Evolutionary conservation across 2,888 invertebrate species (phyloP).

Genomic region (Calameuta idolon): DNA sequence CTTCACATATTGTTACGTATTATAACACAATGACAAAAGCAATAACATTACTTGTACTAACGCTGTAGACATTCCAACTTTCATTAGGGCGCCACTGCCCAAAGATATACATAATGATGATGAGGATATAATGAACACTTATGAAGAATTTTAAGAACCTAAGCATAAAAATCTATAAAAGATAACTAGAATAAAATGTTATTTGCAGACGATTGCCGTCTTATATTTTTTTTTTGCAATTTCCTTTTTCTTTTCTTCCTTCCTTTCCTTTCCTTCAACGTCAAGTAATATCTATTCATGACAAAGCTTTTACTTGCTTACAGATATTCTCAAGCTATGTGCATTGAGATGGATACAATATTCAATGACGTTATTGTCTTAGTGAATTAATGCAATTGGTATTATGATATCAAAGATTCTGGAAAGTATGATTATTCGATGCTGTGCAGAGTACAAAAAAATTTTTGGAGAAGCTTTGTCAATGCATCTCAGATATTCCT

Average conservation of each 20-base stretch:
- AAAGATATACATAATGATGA: neutral
- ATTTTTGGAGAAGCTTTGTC: neutral
- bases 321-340: neutral
- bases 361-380: no score
- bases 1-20: conserved; percentile 14
- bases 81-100: conserved; percentile 17
- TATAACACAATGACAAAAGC: conserved; percentile 27
- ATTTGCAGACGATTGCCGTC: neutral
- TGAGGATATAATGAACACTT: neutral
- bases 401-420: conserved; percentile 2
- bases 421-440: neutral
- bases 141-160: neutral
- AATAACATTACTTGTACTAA: conserved; percentile 21
- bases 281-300: neutral
- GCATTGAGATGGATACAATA: no score
- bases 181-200: conserved; percentile 3
- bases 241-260: no score
- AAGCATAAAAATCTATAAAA: neutral
- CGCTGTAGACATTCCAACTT: conserved; percentile 17
- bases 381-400: neutral
- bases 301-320: neutral
- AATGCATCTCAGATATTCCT: conserved; percentile 9
- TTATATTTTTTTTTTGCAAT: no score
- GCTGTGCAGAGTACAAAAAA: neutral
- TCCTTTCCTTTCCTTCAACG: neutral